Conservation (phyloP, 2,113 vertebrate species). For the Myotis davidii region DNA sequence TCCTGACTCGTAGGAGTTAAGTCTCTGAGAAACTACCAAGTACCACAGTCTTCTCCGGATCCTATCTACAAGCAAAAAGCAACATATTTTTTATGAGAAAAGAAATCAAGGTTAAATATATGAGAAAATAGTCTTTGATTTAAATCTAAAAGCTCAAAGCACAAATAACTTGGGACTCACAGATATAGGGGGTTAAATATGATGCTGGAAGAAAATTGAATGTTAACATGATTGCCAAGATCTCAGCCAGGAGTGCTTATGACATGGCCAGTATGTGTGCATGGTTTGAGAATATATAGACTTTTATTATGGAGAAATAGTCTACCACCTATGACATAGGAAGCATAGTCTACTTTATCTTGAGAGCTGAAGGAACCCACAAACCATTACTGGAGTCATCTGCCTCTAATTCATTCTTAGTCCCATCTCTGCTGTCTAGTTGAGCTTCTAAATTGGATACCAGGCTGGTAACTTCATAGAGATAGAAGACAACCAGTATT, state of each 20-base stretch:
- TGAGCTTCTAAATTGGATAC: neutral
- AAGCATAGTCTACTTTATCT: neutral
- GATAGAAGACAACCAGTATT: neutral
- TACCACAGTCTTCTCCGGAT: neutral
- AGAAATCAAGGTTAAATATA: neutral
- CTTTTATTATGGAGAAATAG: neutral
- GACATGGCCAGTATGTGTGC: rapidly evolving
- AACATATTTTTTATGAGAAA: neutral
- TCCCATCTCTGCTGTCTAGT: neutral
- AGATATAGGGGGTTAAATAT: neutral
- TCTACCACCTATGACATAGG: neutral
- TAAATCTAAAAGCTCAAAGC: neutral
- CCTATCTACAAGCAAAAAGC: neutral
- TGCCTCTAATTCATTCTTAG: neutral
- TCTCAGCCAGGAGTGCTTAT: too few relatives aligned
- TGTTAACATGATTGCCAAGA: neutral
- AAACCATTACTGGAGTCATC: neutral
- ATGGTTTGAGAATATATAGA: neutral
- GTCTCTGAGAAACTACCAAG: neutral
- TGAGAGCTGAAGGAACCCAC: neutral
- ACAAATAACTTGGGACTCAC: neutral
- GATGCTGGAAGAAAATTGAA: rapidly evolving
- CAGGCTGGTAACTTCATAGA: neutral
- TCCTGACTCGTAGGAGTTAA: neutral
- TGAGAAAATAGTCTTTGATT: neutral